Conservation (phyloP, 2,888 invertebrate species). For the Nowickia ferox region DNA sequence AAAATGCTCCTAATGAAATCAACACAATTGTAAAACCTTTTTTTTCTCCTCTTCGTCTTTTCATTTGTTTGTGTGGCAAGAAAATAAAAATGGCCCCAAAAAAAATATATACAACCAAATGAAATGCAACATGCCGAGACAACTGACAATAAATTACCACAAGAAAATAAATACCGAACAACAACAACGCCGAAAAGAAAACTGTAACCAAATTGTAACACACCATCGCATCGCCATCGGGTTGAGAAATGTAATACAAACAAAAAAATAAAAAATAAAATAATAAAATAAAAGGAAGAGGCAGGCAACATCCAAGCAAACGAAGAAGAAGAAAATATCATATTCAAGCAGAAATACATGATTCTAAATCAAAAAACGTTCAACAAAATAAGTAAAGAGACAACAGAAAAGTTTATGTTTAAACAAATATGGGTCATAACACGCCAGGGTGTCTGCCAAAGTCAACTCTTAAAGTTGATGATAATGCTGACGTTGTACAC, state of each 20-base stretch:
- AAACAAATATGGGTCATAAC: conserved; percentile 71
- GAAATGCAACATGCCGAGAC: conserved; percentile 71
- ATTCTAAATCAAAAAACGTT: conserved; percentile 50
- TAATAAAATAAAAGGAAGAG: conserved; percentile 62
- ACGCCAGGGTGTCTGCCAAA: conserved; percentile 71
- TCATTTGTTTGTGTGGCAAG: conserved; percentile 21
- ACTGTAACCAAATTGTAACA: conserved; percentile 54
- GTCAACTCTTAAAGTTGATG: conserved; percentile 41
- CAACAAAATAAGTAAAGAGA: conserved; percentile 19
- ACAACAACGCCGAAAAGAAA: conserved; percentile 21
- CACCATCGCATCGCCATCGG: not conserved
- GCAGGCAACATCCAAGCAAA: not conserved
- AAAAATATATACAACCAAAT: conserved; percentile 32
- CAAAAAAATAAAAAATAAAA: too few relatives aligned
- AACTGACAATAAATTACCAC: conserved; percentile 71
- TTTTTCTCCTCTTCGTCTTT: not conserved
- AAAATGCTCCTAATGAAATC: conserved; percentile 70
- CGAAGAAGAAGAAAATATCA: not conserved
- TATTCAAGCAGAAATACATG: conserved; percentile 49
- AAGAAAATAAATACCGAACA: conserved; percentile 44
- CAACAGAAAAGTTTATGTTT: conserved; percentile 39
- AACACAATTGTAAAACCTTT: conserved; percentile 69
- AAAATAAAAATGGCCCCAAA: conserved; percentile 28
- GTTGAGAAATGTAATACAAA: conserved; percentile 21
- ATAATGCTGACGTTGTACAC: conserved; percentile 25